Evolutionary conservation across 2,797 vertebrate genomes (phyloP).

Genomic region (Cephalopachus bancanus): DNA sequence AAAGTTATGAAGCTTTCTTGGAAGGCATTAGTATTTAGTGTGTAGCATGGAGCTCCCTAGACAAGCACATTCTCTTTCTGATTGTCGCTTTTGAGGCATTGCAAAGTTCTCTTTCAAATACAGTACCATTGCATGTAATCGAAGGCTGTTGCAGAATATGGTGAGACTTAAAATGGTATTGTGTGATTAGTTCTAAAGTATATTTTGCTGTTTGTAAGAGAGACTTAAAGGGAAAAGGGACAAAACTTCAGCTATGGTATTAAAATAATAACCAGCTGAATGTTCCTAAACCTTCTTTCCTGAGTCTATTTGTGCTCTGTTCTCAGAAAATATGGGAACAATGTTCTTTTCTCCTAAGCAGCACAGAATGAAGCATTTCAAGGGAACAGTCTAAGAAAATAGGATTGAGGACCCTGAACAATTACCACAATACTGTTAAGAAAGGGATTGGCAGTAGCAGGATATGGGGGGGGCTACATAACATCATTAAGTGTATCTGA

Average conservation of each 20-base stretch:
- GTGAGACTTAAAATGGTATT: slow-evolving; percentile 59
- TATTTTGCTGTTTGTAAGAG: slow-evolving; percentile 1
- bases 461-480: too few relatives aligned
- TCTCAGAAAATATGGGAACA: slow-evolving; percentile 12
- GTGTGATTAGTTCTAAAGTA: slow-evolving; percentile 71
- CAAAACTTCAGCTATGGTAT: slow-evolving; percentile 65
- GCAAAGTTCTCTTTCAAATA: slow-evolving; percentile 54
- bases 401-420: background rate
- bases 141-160: slow-evolving; percentile 54
- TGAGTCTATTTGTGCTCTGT: slow-evolving; percentile 44
- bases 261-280: slow-evolving; percentile 50
- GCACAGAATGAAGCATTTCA: slow-evolving; percentile 66
- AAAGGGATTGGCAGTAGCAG: too few relatives aligned
- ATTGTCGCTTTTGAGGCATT: slow-evolving; percentile 1
- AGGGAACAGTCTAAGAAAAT: slow-evolving; percentile 47
- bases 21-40: slow-evolving; percentile 56
- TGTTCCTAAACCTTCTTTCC: background rate
- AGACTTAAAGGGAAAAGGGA: slow-evolving; percentile 64
- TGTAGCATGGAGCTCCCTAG: slow-evolving; percentile 27
- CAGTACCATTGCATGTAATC: background rate
- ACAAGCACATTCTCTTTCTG: slow-evolving; percentile 44
- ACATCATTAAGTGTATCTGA: too few relatives aligned
- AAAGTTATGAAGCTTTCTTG: slow-evolving; percentile 33
- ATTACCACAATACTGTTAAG: too few relatives aligned
- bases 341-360: slow-evolving; percentile 54